These are phyloP conservation scores for Athalia cordata DNA, from an alignment of 2,888 invertebrate genomes.

Conservation along the genomic window DNA sequence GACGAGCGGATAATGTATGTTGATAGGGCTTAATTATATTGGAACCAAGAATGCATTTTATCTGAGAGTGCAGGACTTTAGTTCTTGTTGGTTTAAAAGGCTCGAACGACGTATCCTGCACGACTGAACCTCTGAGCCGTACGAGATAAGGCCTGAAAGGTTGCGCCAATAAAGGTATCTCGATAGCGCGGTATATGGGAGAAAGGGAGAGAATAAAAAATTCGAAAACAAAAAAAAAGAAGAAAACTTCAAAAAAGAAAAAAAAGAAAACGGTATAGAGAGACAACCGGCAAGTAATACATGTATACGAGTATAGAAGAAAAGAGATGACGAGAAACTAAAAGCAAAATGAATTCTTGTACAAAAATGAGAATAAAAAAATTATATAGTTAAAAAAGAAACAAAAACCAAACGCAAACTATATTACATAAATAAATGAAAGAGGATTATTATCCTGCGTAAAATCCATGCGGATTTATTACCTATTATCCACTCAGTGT, in stretches of 20 bases:
- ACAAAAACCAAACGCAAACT: too few species aligned
- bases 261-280: not conserved
- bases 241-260: not conserved
- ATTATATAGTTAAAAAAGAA: too few species aligned
- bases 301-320: not conserved
- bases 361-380: not conserved
- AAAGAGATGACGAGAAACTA: not conserved
- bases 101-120: slow-evolving; percentile 52
- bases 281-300: not conserved
- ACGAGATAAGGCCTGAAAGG: slow-evolving; percentile 70
- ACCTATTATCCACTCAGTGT: too few species aligned
- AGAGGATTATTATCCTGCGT: too few species aligned
- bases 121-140: slow-evolving; percentile 61
- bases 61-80: slow-evolving; percentile 43
- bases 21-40: slow-evolving; percentile 64
- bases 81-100: slow-evolving; percentile 43
- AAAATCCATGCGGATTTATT: too few species aligned
- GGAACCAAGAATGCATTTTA: slow-evolving; percentile 53
- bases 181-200: slow-evolving; percentile 56
- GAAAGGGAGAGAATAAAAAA: slow-evolving; percentile 21
- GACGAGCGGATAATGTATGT: slow-evolving; percentile 52
- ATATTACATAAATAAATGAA: too few species aligned
- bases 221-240: not conserved
- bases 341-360: not conserved
- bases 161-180: slow-evolving; percentile 71